phyloP scores from a whole-genome alignment of 2,888 invertebrate species.

The Nomada ruficornis region DNA sequence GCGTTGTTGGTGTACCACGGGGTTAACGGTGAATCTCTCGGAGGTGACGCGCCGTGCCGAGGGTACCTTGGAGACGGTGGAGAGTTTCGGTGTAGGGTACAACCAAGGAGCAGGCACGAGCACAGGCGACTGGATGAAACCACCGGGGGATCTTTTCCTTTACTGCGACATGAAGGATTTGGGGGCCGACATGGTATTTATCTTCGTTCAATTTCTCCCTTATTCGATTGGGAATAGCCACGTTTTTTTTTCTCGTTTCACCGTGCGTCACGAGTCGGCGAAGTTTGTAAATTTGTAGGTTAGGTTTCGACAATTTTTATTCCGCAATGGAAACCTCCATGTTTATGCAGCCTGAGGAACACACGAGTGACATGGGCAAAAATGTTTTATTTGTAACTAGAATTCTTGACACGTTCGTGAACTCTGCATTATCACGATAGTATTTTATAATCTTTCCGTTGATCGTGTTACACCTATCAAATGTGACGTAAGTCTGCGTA shows the following conservation, averaged over 20 bases:
- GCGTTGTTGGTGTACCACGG: conserved; percentile 66
- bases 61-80: conserved; percentile 83
- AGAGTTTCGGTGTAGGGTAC: conserved; percentile 83
- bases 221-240: not conserved
- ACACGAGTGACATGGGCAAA: not conserved
- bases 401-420: not conserved
- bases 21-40: conserved; percentile 79
- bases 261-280: not conserved
- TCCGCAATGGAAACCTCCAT: conserved; percentile 42
- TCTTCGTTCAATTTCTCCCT: conserved; percentile 1
- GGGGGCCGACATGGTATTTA: conserved; percentile 91
- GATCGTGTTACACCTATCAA: not conserved
- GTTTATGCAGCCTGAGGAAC: conserved; percentile 29
- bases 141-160: conserved; percentile 89
- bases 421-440: not conserved
- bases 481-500: not conserved
- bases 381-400: not conserved
- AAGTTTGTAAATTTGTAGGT: conserved; percentile 35
- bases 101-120: conserved; percentile 80
- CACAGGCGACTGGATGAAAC: conserved; percentile 87
- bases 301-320: conserved; percentile 39
- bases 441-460: conserved; percentile 8
- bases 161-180: conserved; percentile 91
- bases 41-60: conserved; percentile 76
- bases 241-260: not conserved